Evolutionary conservation across 2,797 vertebrate species (phyloP).

Genomic region (Perdix hodgsoniae): DNA sequence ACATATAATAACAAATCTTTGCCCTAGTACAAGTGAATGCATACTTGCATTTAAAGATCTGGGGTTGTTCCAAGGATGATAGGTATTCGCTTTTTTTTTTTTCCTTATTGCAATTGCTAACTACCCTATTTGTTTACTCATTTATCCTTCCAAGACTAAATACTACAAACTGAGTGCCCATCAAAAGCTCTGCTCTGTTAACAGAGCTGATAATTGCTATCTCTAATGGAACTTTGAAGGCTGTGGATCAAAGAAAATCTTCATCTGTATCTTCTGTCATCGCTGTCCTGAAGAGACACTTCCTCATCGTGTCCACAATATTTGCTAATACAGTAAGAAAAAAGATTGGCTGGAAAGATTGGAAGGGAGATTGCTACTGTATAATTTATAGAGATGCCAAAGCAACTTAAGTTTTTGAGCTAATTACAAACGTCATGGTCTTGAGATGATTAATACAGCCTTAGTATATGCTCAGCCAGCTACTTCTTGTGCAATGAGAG

Average conservation of each 20-base stretch:
- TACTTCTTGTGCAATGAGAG: background rate
- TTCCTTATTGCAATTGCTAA: background rate
- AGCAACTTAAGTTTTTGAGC: conserved; percentile 13
- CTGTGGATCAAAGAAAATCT: background rate
- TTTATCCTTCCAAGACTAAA: background rate
- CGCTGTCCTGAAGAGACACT: background rate
- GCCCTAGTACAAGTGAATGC: background rate
- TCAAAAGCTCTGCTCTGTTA: background rate
- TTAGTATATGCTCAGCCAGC: background rate
- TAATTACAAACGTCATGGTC: background rate
- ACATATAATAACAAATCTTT: background rate
- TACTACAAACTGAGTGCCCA: background rate
- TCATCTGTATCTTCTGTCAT: background rate
- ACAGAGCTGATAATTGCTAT: background rate
- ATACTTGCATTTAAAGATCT: background rate
- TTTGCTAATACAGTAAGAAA: background rate
- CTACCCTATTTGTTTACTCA: background rate
- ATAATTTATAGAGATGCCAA: background rate
- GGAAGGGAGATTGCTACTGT: background rate
- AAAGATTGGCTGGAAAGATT: background rate
- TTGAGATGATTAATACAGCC: conserved; percentile 43
- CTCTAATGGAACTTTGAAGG: background rate
- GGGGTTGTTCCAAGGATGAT: background rate
- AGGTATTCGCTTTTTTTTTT: background rate
- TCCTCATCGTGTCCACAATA: background rate